Conservation (phyloP, 2,113 vertebrate species). For the Rhinogobius similis region DNA sequence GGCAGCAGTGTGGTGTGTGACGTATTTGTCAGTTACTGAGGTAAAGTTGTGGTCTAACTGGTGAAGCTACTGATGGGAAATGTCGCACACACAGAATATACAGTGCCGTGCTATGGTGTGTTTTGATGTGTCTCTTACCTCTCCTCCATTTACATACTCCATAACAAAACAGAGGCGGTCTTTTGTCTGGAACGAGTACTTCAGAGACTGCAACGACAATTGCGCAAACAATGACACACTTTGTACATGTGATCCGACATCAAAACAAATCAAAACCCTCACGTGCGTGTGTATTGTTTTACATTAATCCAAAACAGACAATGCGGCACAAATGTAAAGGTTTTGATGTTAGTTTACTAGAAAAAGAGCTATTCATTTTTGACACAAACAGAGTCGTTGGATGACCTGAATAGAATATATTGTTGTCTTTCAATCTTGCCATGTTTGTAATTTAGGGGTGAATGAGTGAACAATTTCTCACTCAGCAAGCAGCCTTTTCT, state of each 20-base stretch:
- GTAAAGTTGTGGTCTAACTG: constrained; percentile 55
- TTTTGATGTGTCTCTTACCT: constrained; percentile 80
- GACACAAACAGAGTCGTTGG: background rate
- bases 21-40: constrained; percentile 44
- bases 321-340: background rate
- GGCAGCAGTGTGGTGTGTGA: background rate
- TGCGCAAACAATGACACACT: constrained; percentile 20
- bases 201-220: constrained; percentile 86
- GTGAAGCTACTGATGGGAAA: constrained; percentile 31
- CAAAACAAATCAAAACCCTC: background rate
- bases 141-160: constrained; percentile 98
- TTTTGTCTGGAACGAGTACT: constrained; percentile 99
- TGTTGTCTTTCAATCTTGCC: constrained; percentile 2
- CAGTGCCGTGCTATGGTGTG: background rate
- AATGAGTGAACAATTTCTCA: constrained; percentile 18
- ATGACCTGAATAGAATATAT: constrained; percentile 14
- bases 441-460: constrained; percentile 7
- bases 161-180: constrained; percentile 99
- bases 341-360: background rate
- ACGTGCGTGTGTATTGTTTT: background rate
- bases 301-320: background rate
- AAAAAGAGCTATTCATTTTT: constrained; percentile 1
- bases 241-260: constrained; percentile 5
- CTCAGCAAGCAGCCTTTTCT: constrained; percentile 21
- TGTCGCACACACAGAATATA: background rate